Evolutionary conservation across 2,888 invertebrate species (phyloP).

Genomic region (Cheilosia impressa): DNA sequence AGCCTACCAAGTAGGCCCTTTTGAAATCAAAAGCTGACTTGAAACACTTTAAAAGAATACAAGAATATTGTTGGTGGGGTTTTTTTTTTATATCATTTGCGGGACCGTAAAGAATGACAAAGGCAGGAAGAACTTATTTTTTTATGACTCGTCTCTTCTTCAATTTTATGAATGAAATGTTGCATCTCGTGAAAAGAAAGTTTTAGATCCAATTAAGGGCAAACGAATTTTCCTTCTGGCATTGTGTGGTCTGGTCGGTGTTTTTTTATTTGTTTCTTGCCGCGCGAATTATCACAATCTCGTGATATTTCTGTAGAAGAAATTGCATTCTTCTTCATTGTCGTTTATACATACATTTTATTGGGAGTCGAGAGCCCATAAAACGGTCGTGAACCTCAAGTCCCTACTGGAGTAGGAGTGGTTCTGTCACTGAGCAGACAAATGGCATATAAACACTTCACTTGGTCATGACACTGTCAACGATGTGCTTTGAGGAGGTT

Average conservation of each 20-base stretch:
- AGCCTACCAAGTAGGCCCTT: conserved; percentile 56
- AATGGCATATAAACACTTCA: conserved; percentile 16
- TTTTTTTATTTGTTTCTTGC: conserved; percentile 14
- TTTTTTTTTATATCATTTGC: conserved; percentile 58
- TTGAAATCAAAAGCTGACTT: conserved; percentile 53
- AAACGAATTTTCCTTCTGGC: conserved; percentile 37
- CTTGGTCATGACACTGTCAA: conserved; percentile 29
- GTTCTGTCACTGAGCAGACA: conserved; percentile 40
- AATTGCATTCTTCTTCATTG: conserved; percentile 47
- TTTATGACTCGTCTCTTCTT: conserved; percentile 29
- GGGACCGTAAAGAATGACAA: conserved; percentile 50
- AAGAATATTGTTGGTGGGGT: conserved; percentile 30
- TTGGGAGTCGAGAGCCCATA: conserved; percentile 21
- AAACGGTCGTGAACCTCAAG: conserved; percentile 40
- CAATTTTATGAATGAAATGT: conserved; percentile 66
- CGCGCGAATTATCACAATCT: conserved; percentile 31
- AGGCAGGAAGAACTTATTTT: conserved; percentile 12
- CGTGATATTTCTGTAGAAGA: conserved; percentile 19
- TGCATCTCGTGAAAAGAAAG: conserved; percentile 61
- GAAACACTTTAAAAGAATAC: conserved; percentile 64
- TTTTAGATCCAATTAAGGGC: conserved; percentile 67
- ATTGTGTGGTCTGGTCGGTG: conserved; percentile 22
- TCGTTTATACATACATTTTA: not conserved
- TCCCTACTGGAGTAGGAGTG: not conserved
- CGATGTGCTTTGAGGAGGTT: not conserved